Evolutionary conservation across 2,888 invertebrate species (phyloP).

Genomic region (Malthinus seriepunctatus): DNA sequence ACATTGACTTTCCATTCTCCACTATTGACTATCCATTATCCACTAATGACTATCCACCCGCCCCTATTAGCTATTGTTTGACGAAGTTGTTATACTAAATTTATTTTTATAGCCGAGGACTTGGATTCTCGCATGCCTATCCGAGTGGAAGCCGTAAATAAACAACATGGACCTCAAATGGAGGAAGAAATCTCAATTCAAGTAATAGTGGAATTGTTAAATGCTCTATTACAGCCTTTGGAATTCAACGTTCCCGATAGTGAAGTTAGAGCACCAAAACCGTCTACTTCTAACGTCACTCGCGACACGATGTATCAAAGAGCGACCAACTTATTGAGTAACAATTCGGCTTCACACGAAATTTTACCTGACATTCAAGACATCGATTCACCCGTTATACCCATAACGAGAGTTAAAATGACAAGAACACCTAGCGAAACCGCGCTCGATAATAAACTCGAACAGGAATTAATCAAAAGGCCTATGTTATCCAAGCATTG

Average conservation of each 20-base stretch:
- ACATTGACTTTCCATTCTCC: no score
- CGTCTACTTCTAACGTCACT: constrained; percentile 1
- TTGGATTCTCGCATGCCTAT: constrained; percentile 67
- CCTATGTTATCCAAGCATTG: constrained; percentile 74
- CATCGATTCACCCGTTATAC: constrained; percentile 23
- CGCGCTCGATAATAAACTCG: constrained; percentile 30
- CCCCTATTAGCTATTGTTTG: no score
- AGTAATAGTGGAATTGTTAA: constrained; percentile 68
- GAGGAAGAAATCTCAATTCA: constrained; percentile 61
- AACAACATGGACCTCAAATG: constrained; percentile 56
- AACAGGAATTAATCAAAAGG: constrained; percentile 53
- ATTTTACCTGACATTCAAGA: constrained; percentile 35
- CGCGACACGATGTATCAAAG: constrained; percentile 37
- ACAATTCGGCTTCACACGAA: constrained; percentile 33
- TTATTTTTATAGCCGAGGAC: constrained; percentile 51
- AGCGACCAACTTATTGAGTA: constrained; percentile 36
- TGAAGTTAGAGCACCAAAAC: constrained; percentile 5
- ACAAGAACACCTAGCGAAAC: constrained; percentile 32
- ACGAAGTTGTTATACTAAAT: neutral
- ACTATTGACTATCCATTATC: no score
- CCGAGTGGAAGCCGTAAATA: constrained; percentile 63
- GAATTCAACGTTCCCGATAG: constrained; percentile 31
- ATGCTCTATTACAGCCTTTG: constrained; percentile 65
- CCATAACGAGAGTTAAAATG: constrained; percentile 27
- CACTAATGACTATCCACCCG: no score